These are phyloP conservation scores for Ichneumoninae sp. DNA, from an alignment of 2,888 invertebrate species.

Conservation along the genomic window DNA sequence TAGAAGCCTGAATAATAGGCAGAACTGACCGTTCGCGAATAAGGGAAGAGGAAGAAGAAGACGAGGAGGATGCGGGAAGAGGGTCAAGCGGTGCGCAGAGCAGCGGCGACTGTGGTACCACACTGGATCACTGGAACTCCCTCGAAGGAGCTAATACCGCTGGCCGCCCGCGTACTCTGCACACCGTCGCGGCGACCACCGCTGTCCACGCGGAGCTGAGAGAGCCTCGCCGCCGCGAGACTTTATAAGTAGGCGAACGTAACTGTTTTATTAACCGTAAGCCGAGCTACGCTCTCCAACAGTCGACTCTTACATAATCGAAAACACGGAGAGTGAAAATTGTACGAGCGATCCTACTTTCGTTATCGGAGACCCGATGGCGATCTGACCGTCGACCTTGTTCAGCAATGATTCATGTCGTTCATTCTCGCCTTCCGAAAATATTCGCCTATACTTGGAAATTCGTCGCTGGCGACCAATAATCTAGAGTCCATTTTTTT, in stretches of 20 bases:
- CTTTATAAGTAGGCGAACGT: conserved; percentile 80
- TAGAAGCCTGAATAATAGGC: not conserved
- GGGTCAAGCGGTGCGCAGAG: conserved; percentile 61
- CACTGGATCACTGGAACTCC: conserved; percentile 70
- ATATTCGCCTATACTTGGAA: not conserved
- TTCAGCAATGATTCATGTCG: conserved; percentile 17
- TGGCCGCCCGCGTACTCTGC: conserved; percentile 55
- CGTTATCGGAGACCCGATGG: conserved; percentile 74
- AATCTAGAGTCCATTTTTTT: not conserved
- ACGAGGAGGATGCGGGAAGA: conserved; percentile 52
- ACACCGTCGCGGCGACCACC: conserved; percentile 31
- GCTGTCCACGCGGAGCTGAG: conserved; percentile 36
- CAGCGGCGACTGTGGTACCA: conserved; percentile 37
- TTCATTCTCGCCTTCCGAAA: not conserved
- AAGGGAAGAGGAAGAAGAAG: conserved; percentile 27
- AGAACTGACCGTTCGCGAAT: conserved; percentile 27
- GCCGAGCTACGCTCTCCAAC: conserved; percentile 73
- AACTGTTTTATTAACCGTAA: conserved; percentile 83
- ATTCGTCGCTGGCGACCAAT: not conserved
- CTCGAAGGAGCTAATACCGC: conserved; percentile 61
- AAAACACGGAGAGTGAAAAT: conserved; percentile 84
- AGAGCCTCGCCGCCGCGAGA: conserved; percentile 61
- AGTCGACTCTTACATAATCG: conserved; percentile 80
- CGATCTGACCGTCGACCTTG: conserved; percentile 57
- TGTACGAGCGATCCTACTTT: conserved; percentile 81